Percentiles rank a stretch among this genome's conserved stretches.
Conservation (phyloP, 1,140 invertebrate genomes). For the Pseudomyrmex flavicornis region DNA sequence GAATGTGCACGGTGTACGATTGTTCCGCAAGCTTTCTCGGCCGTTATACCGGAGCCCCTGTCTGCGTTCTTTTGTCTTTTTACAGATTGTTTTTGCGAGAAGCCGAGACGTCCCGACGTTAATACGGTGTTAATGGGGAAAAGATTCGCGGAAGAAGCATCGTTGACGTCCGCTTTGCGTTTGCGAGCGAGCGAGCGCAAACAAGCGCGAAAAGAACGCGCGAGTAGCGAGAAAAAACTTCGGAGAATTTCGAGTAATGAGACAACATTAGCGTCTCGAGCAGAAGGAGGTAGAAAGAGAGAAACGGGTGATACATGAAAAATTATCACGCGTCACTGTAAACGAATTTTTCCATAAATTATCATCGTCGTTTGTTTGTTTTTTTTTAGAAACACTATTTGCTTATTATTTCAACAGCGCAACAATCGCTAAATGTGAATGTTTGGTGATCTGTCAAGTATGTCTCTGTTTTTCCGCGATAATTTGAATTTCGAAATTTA, state of each 20-base stretch:
- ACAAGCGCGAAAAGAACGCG: constrained; percentile 22
- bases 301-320: constrained; percentile 9
- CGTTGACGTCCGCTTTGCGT: constrained; percentile 55
- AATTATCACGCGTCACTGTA: not conserved
- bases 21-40: constrained; percentile 72
- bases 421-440: constrained; percentile 33
- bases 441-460: constrained; percentile 1
- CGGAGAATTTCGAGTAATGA: constrained; percentile 33
- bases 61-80: constrained; percentile 33
- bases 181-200: constrained; percentile 17
- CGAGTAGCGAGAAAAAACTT: constrained; percentile 24
- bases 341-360: constrained; percentile 42
- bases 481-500: constrained; percentile 64
- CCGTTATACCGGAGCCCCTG: constrained; percentile 32
- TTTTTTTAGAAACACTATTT: constrained; percentile 16
- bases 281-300: constrained; percentile 18
- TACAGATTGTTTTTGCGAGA: constrained; percentile 22
- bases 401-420: not conserved
- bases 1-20: constrained; percentile 76
- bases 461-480: constrained; percentile 50
- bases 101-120: constrained; percentile 54
- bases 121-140: constrained; percentile 70
- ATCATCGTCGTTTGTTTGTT: not conserved
- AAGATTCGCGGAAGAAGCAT: constrained; percentile 54
- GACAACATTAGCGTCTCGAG: constrained; percentile 26